Conservation (phyloP, 2,113 vertebrate species). For the Nibea coibor region DNA sequence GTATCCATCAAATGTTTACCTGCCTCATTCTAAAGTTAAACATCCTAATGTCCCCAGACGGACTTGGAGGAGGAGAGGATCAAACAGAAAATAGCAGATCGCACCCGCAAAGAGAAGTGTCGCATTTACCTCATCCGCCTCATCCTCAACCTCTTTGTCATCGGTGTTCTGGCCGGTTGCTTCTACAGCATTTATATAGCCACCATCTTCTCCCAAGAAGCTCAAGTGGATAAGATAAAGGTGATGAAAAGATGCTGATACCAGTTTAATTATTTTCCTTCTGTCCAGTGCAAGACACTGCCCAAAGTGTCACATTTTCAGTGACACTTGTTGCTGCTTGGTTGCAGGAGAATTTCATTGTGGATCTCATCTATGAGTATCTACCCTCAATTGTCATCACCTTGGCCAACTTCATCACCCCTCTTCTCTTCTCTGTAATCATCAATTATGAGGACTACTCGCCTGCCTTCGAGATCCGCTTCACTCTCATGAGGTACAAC, state of each 20-base stretch:
- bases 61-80: constrained; percentile 94
- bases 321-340: neutral
- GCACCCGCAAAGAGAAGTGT: constrained; percentile 86
- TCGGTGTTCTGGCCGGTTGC: constrained; percentile 86
- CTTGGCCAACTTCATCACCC: constrained; percentile 91
- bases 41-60: constrained; percentile 78
- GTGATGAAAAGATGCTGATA: neutral
- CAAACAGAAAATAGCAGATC: constrained; percentile 89
- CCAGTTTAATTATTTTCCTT: neutral
- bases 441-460: constrained; percentile 94
- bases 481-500: constrained; percentile 91
- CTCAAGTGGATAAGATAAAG: constrained; percentile 58
- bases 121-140: constrained; percentile 89
- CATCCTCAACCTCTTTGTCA: constrained; percentile 89
- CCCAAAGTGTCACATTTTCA: no score
- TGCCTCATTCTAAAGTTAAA: neutral
- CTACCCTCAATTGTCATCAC: constrained; percentile 97
- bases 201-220: constrained; percentile 89
- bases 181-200: constrained; percentile 94
- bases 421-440: constrained; percentile 89
- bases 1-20: neutral
- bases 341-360: constrained; percentile 71
- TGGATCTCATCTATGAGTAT: constrained; percentile 90
- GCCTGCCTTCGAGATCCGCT: constrained; percentile 92
- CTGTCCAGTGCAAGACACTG: no score